Evolutionary conservation across 2,888 invertebrate genomes (phyloP).

Genomic region (Tanytarsus gracilentus): DNA sequence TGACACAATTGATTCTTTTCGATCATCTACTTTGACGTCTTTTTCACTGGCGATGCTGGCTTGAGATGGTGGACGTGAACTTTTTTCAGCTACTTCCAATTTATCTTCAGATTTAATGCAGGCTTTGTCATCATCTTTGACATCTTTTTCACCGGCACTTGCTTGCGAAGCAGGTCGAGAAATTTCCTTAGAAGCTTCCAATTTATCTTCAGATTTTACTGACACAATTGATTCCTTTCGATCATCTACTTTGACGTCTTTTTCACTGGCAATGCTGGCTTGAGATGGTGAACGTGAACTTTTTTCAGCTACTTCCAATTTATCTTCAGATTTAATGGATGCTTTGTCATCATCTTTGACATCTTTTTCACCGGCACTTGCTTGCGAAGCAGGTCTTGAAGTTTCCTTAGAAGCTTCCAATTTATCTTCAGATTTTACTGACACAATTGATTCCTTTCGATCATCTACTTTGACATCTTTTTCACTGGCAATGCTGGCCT

Average conservation of each 20-base stretch:
- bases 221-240: constrained; percentile 10
- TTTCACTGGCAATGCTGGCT: constrained; percentile 29
- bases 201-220: not conserved
- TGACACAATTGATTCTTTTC: constrained; percentile 15
- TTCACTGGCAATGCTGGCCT: constrained; percentile 29
- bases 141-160: not conserved
- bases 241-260: not conserved
- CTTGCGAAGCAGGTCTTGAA: constrained; percentile 29
- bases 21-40: constrained; percentile 14
- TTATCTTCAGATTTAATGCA: not conserved
- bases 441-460: constrained; percentile 17
- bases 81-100: constrained; percentile 19
- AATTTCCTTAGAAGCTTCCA: not conserved
- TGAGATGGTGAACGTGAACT: constrained; percentile 29
- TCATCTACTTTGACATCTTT: constrained; percentile 18
- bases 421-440: not conserved
- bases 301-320: constrained; percentile 26
- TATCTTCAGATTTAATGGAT: not conserved
- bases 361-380: not conserved
- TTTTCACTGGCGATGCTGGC: constrained; percentile 30
- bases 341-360: not conserved
- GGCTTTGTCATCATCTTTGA: not conserved
- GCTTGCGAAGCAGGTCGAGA: constrained; percentile 30
- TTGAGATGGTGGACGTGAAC: constrained; percentile 30
- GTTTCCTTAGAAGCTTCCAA: not conserved